Evolutionary conservation across 2,797 vertebrate genomes (phyloP).

Genomic region (Pantherophis alleghaniensis): DNA sequence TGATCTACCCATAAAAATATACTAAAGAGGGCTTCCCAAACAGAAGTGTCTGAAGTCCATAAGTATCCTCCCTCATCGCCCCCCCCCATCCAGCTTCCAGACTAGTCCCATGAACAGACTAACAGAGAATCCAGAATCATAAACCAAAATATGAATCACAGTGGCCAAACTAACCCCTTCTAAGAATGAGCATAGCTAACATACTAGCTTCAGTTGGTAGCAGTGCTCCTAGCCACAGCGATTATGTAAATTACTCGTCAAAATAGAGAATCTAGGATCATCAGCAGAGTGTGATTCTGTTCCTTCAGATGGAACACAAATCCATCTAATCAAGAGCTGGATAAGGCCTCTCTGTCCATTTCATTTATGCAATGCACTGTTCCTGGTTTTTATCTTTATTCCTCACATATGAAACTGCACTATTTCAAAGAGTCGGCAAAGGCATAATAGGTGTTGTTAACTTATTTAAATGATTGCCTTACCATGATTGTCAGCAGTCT

Average conservation of each 20-base stretch:
- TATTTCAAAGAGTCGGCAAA: background rate
- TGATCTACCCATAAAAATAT: background rate
- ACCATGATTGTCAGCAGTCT: background rate
- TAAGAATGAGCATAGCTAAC: background rate
- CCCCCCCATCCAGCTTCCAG: background rate
- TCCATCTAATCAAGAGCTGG: background rate
- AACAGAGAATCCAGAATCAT: background rate
- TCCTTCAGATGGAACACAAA: background rate
- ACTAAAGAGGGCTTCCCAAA: background rate
- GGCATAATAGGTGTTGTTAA: background rate
- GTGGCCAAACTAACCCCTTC: background rate
- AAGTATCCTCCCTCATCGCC: background rate
- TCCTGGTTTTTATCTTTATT: background rate
- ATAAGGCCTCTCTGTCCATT: background rate
- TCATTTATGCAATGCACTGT: background rate
- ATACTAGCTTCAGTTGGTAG: background rate
- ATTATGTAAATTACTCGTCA: background rate
- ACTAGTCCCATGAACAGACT: background rate
- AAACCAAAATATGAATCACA: background rate
- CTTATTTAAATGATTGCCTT: background rate
- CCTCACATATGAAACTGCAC: background rate
- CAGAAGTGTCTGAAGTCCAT: background rate
- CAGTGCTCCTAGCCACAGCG: background rate
- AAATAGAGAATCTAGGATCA: background rate
- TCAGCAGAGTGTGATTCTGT: background rate